These are phyloP conservation scores for Drepanosiphum platanoidis DNA, from an alignment of 2,888 invertebrate species.

Conservation along the genomic window DNA sequence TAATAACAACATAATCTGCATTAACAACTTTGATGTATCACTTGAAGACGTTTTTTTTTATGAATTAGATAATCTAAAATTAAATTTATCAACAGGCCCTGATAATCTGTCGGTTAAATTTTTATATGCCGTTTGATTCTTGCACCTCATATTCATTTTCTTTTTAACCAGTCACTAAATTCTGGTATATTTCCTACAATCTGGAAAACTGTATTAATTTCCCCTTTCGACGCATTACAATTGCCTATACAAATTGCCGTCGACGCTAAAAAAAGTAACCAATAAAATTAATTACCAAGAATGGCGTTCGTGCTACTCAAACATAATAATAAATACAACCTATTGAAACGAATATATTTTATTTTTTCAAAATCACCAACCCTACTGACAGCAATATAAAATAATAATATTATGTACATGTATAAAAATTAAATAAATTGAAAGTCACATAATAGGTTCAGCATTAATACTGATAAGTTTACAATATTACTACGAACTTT, in stretches of 20 bases:
- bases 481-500: constrained; percentile 45
- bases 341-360: no score
- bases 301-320: no score
- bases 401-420: not conserved
- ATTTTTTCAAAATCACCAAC: not conserved
- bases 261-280: no score
- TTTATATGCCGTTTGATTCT: not conserved
- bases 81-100: no score
- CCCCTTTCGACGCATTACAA: not conserved
- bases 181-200: not conserved
- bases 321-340: no score
- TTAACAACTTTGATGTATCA: no score
- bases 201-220: constrained; percentile 7
- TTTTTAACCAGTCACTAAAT: not conserved
- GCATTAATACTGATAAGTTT: constrained; percentile 56
- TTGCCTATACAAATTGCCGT: constrained; percentile 35
- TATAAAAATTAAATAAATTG: not conserved
- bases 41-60: no score
- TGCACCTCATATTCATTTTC: constrained; percentile 1
- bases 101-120: not conserved
- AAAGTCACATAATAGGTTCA: constrained; percentile 42
- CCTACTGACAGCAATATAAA: no score
- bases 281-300: no score
- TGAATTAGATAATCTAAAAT: no score
- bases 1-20: no score